Conservation (phyloP, 2,113 vertebrate species). For the Aepyceros melampus region DNA sequence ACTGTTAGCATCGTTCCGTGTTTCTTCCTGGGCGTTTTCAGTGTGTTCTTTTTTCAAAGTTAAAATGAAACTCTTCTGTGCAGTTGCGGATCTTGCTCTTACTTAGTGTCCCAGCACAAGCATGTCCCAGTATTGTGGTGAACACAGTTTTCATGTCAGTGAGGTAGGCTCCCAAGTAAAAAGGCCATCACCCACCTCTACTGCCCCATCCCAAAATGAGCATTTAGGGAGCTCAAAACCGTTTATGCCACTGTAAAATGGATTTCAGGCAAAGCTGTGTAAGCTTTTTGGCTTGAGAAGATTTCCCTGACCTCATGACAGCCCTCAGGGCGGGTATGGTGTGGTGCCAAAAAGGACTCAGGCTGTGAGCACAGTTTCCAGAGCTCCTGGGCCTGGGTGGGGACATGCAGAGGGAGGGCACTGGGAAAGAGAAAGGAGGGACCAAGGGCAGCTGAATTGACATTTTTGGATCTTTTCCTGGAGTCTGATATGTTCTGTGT, state of each 20-base stretch:
- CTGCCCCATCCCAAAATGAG: accelerated
- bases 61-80: accelerated
- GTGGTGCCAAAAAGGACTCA: neutral
- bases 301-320: neutral
- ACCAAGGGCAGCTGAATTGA: neutral
- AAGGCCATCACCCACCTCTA: accelerated
- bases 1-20: accelerated
- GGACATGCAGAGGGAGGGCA: accelerated
- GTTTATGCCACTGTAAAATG: accelerated
- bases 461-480: neutral
- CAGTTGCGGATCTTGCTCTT: neutral
- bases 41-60: no score
- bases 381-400: neutral
- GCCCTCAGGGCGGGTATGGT: neutral
- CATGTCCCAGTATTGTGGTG: neutral
- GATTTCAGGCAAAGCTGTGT: neutral
- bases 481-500: neutral
- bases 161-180: neutral
- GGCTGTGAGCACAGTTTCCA: neutral
- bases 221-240: neutral
- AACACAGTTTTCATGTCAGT: neutral
- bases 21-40: no score
- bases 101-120: neutral
- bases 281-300: neutral
- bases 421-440: neutral